Base-by-base conservation (phyloP, 2,113 vertebrate genomes). In the Mesitornis unicolor region DNA sequence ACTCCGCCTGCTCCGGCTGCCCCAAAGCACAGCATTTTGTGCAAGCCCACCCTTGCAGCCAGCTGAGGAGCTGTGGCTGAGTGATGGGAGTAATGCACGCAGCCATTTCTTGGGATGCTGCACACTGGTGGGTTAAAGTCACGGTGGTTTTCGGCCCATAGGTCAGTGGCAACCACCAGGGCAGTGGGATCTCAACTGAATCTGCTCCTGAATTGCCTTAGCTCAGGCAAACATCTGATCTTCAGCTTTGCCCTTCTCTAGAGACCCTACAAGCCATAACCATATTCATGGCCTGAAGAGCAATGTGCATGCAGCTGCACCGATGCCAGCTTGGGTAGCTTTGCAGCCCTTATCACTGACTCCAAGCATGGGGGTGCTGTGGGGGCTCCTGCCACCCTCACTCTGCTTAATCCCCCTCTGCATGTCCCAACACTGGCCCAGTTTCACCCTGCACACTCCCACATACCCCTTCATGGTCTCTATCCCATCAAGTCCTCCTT, bases 401-500 rank as follows among this genome's bases (percentile, higher is more conserved):
- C 5, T 17, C 29, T 54, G 51, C 16, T 60, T 42, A 47, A 43
- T 48, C 2, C 24, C 8, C 17, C 26, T 35, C 38, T 82, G 8
- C 31, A 38, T 26, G 29, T 50, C 42, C 29, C 60, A 78, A 14
- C 31, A 31, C 17, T 50, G 51, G 43, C 19, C 29, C 42, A 67
- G 11, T 53, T 16, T 45, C 56, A 35, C 33, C 87, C 60, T 71
- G 57, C n/a, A 64, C 48, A 75, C 15, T 33, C 21, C 11, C 57
- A 68, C n/a, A 56, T 4, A 43, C 1, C 3, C 6, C 24, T 74
- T 4, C 1, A 1, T 19, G 16, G 17, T 31, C 47, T 63, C 35
- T 71, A 10, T 36, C 20, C 13, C 65, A 64, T 13, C 26, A 87
- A 65, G 6, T 50, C n/a, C 36, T 63, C 47, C 43, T 68, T 83